phyloP scores from a whole-genome alignment of 2,113 vertebrate genomes.

The Toxotes jaculatrix region DNA sequence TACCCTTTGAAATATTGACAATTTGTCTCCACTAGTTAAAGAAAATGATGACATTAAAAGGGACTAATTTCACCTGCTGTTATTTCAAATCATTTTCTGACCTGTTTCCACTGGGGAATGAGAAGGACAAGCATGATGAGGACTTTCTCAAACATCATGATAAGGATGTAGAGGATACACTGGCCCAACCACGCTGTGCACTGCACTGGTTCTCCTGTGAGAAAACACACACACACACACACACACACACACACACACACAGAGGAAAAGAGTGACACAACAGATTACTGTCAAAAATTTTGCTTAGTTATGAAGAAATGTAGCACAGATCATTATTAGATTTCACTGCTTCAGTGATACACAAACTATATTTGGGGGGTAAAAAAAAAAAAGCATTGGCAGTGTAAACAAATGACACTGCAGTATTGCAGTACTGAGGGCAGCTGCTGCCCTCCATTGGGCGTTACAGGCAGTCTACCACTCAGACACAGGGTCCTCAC shows the following conservation, averaged over 20 bases:
- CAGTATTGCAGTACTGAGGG: background rate
- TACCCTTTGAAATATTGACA: background rate
- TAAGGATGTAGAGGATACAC: conserved; percentile 96
- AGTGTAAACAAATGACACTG: conserved; percentile 6
- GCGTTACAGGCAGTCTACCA: conserved; percentile 16
- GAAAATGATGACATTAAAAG: background rate
- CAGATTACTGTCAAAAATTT: background rate
- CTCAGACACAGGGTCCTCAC: conserved; percentile 78
- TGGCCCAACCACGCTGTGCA: conserved; percentile 96
- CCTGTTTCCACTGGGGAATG: conserved; percentile 98
- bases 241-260: conserved; percentile 15
- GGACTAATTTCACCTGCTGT: background rate
- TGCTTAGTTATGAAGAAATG: conserved; percentile 21
- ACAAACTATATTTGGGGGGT: conserved; percentile 4
- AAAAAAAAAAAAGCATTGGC: background rate
- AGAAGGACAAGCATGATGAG: conserved; percentile 96
- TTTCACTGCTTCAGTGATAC: conserved; percentile 14
- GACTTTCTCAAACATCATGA: conserved; percentile 98
- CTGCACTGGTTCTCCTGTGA: conserved; percentile 92
- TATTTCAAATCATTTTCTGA: conserved; percentile 61
- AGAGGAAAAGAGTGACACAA: background rate
- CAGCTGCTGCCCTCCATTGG: conserved; percentile 68
- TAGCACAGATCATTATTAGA: background rate
- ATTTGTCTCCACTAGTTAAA: background rate
- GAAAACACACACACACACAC: conserved; percentile 18